Conservation (phyloP, 1,140 invertebrate genomes). For the Drosophila orosa region DNA sequence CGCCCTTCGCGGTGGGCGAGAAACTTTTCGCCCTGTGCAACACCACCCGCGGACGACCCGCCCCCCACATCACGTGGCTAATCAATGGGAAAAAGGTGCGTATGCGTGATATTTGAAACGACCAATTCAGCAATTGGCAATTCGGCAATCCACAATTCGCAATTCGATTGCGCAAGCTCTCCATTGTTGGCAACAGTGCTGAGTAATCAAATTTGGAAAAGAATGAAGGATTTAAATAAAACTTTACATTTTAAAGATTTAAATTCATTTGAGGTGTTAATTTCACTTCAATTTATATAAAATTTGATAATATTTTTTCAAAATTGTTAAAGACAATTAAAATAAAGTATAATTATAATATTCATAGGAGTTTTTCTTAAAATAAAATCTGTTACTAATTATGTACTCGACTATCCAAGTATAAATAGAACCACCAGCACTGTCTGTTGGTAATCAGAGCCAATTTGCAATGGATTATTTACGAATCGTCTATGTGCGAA, state of each 20-base stretch:
- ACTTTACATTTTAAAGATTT: neutral
- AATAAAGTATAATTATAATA: neutral
- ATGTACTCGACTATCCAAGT: no score
- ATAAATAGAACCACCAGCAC: neutral
- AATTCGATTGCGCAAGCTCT: conserved; percentile 16
- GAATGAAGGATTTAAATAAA: neutral
- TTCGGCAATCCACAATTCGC: conserved; percentile 51
- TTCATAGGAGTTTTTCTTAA: no score
- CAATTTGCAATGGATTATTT: conserved; percentile 51
- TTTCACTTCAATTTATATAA: neutral
- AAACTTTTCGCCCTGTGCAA: conserved; percentile 91
- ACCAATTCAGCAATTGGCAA: conserved; percentile 12
- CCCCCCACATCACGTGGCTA: conserved; percentile 92
- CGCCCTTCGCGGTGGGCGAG: conserved; percentile 88
- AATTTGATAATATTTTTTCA: no score
- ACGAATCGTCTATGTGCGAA: conserved; percentile 13
- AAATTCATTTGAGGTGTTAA: no score
- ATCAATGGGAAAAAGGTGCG: conserved; percentile 92
- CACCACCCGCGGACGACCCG: conserved; percentile 89
- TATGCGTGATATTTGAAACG: conserved; percentile 58
- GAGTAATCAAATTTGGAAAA: neutral
- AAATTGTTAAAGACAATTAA: no score
- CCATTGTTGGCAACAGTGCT: conserved; percentile 3
- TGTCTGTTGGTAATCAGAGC: conserved; percentile 19
- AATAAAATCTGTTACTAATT: neutral